These are phyloP conservation scores for Calycopis cecrops DNA, from an alignment of 1,140 invertebrate genomes.

Conservation along the genomic window DNA sequence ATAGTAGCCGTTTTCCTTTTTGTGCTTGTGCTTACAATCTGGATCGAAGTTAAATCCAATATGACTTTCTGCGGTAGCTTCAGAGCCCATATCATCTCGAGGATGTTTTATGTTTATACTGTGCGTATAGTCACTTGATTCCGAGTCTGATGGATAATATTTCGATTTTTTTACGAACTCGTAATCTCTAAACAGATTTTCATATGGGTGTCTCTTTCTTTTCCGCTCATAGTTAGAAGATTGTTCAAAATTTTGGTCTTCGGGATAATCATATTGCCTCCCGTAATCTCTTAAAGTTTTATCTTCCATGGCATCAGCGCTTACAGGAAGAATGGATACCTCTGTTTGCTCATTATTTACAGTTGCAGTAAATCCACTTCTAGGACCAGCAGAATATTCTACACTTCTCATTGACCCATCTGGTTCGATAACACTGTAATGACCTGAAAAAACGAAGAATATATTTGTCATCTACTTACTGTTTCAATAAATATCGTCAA, in stretches of 20 bases:
- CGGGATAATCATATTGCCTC: conserved; percentile 49
- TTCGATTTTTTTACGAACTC: conserved; percentile 42
- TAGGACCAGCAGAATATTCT: conserved; percentile 67
- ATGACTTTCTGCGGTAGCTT: conserved; percentile 47
- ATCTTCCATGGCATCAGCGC: conserved; percentile 38
- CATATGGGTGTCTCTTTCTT: conserved; percentile 44
- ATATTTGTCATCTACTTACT: too few species aligned
- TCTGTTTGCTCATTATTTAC: conserved; percentile 43
- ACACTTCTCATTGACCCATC: conserved; percentile 70
- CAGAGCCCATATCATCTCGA: conserved; percentile 38
- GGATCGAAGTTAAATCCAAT: conserved; percentile 49
- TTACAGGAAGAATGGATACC: conserved; percentile 20
- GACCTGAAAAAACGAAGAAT: conserved; percentile 52
- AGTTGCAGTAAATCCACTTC: conserved; percentile 54
- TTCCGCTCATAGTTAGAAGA: conserved; percentile 38
- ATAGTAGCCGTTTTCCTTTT: conserved; percentile 42
- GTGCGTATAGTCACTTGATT: conserved; percentile 57
- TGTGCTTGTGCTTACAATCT: conserved; percentile 59
- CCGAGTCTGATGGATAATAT: conserved; percentile 41
- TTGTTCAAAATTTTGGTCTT: conserved; percentile 43
- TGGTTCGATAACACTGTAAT: conserved; percentile 69
- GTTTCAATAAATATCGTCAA: too few species aligned
- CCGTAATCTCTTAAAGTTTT: conserved; percentile 57
- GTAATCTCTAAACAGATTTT: conserved; percentile 44
- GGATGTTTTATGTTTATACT: conserved; percentile 60